Percentiles rank a stretch among this genome's conserved stretches.
Conservation (phyloP, 2,113 vertebrate species). For the Heterocephalus glaber region DNA sequence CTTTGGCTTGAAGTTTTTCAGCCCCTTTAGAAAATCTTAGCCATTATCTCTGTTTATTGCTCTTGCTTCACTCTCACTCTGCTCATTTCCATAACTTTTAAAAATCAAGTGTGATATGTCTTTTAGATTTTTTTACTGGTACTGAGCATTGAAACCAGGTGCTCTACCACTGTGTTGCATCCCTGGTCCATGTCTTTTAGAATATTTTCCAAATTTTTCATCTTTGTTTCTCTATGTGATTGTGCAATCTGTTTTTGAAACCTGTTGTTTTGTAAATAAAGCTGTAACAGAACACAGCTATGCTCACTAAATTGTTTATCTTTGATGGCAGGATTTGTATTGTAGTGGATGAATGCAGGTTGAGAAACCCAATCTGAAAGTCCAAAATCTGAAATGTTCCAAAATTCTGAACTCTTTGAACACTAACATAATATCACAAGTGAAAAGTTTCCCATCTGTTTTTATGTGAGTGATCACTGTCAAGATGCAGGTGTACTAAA, state of each 20-base stretch:
- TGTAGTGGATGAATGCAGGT: neutral
- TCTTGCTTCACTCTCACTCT: neutral
- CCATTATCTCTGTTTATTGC: neutral
- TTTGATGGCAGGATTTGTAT: neutral
- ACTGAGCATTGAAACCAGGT: neutral
- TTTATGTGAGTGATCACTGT: neutral
- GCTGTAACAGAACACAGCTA: too few species aligned
- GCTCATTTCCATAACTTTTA: neutral
- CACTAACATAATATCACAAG: neutral
- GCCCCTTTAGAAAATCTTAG: neutral
- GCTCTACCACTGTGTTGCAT: neutral
- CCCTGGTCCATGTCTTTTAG: neutral
- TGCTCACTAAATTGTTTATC: neutral
- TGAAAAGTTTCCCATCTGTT: neutral
- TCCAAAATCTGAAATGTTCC: neutral
- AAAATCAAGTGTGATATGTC: neutral
- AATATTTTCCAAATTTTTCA: neutral
- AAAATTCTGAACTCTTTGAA: neutral
- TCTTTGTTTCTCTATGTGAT: neutral
- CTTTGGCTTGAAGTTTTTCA: neutral
- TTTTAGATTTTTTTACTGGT: neutral
- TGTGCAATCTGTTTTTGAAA: neutral
- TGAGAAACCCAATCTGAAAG: neutral
- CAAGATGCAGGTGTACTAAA: neutral
- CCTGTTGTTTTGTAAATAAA: neutral